phyloP scores from a whole-genome alignment of 2,888 invertebrate genomes.

The Caenorhabditis uteleia region DNA sequence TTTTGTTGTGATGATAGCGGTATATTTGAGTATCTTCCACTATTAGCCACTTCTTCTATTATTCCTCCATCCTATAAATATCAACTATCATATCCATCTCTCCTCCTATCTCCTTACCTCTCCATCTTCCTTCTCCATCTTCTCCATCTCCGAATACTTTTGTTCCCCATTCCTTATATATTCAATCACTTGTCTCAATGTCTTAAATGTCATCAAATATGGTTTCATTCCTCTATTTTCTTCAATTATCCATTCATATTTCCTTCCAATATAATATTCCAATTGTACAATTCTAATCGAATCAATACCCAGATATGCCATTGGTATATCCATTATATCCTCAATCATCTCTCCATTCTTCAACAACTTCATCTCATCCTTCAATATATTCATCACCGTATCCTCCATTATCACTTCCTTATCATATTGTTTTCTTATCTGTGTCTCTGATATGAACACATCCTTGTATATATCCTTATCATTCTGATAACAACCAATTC shows the following conservation, averaged over 20 bases:
- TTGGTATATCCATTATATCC: not conserved
- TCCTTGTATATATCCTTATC: not conserved
- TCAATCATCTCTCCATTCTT: not conserved
- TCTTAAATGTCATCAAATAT: not conserved
- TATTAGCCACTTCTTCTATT: not conserved
- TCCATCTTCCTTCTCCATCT: not conserved
- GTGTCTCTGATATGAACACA: too few species aligned
- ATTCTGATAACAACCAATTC: too few species aligned
- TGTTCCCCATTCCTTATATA: not conserved
- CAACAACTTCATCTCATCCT: not conserved
- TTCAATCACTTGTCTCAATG: constrained; percentile 1
- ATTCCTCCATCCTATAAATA: not conserved
- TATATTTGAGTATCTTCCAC: constrained; percentile 3
- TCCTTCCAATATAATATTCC: constrained; percentile 9
- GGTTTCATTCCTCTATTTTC: not conserved
- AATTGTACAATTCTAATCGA: constrained; percentile 22
- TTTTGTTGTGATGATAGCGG: constrained; percentile 34
- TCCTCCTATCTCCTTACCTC: too few species aligned
- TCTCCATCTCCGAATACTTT: not conserved
- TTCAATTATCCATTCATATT: not conserved
- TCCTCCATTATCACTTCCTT: constrained; percentile 1
- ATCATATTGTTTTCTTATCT: not conserved
- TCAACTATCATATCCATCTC: too few species aligned
- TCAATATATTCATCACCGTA: not conserved
- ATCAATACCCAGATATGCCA: constrained; percentile 31